Evolutionary conservation across 2,888 invertebrate species (phyloP).

Genomic region (Tipula vernalis): DNA sequence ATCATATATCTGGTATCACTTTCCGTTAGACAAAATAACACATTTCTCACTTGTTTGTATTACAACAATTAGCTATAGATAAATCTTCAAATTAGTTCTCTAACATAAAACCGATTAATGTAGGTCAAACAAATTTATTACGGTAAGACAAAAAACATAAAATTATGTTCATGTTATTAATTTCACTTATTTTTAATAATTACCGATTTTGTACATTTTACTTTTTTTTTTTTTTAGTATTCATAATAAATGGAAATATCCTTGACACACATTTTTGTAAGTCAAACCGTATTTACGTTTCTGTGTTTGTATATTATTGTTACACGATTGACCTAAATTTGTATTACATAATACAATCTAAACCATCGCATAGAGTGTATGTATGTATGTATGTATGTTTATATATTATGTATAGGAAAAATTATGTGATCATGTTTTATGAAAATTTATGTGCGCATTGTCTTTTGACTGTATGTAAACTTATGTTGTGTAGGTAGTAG

Average conservation of each 20-base stretch:
- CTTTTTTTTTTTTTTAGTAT: background rate
- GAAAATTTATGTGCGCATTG: background rate
- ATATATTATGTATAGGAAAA: background rate
- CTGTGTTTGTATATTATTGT: background rate
- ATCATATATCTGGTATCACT: too few species aligned
- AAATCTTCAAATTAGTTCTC: background rate
- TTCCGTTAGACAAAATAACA: background rate
- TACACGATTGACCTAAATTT: background rate
- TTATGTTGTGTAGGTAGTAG: background rate
- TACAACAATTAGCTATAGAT: background rate
- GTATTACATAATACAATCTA: background rate
- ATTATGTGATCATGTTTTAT: background rate
- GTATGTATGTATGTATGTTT: too few species aligned
- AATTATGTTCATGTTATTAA: background rate
- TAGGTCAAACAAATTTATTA: background rate
- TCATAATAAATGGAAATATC: background rate
- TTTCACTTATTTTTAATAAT: background rate
- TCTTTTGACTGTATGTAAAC: background rate
- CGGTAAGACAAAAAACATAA: background rate
- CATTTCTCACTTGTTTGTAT: background rate
- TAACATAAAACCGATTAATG: background rate
- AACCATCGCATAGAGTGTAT: background rate
- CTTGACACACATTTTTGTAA: slow-evolving; percentile 4
- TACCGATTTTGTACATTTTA: background rate
- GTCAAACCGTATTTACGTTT: background rate